These are phyloP conservation scores for Lepus timidus DNA, from an alignment of 2,113 vertebrate species.

Conservation along the genomic window DNA sequence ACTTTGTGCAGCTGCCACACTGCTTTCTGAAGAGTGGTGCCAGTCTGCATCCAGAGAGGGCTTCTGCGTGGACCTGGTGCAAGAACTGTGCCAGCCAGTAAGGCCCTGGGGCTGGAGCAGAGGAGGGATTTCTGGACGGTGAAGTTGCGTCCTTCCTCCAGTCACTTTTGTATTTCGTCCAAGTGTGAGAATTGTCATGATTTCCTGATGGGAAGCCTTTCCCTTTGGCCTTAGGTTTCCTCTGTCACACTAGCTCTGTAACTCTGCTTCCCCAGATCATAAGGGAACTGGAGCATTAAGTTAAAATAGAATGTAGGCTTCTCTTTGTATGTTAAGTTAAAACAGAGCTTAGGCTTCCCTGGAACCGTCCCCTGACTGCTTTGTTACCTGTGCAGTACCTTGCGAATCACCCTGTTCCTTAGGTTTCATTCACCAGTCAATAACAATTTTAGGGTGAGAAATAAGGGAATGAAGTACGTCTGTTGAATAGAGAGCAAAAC, in stretches of 20 bases:
- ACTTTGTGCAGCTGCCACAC: not conserved
- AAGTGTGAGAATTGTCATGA: too few relatives aligned
- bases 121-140: too few relatives aligned
- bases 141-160: not conserved
- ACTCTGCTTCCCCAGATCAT: not conserved
- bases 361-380: not conserved
- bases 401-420: not conserved
- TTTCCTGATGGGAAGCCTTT: not conserved
- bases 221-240: not conserved
- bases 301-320: not conserved
- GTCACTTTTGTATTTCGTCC: not conserved
- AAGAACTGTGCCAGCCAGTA: not conserved
- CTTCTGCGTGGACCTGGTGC: not conserved
- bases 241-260: not conserved
- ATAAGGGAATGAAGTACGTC: not conserved
- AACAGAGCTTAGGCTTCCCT: not conserved
- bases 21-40: not conserved
- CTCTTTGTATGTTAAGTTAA: conserved; percentile 20
- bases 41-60: not conserved
- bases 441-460: conserved; percentile 22
- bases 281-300: not conserved
- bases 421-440: not conserved
- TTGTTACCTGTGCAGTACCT: not conserved
- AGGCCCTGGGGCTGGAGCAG: not conserved
- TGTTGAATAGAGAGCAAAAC: not conserved